Evolutionary conservation across 2,888 invertebrate genomes (phyloP).

Genomic region (Seira ritae): DNA sequence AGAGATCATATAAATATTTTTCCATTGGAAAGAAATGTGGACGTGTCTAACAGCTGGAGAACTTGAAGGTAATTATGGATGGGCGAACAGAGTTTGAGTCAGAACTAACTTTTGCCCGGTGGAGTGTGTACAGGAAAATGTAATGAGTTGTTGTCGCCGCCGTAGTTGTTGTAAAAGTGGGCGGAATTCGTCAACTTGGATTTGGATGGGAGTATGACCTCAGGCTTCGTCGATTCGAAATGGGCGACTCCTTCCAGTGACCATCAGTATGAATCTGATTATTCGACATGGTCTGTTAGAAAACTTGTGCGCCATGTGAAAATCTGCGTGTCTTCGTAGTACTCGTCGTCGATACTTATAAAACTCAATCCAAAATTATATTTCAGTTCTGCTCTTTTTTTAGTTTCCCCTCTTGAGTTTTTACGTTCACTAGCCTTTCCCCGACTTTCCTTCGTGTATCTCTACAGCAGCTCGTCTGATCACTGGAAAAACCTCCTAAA

Average conservation of each 20-base stretch:
- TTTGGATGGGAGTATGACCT: too few relatives aligned
- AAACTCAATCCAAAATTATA: constrained; percentile 3
- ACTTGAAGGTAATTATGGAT: too few relatives aligned
- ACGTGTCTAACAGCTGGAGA: neutral
- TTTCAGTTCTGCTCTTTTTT: neutral
- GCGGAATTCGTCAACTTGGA: too few relatives aligned
- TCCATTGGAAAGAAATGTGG: neutral
- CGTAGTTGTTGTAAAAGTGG: too few relatives aligned
- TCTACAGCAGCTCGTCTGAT: too few relatives aligned
- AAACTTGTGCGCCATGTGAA: constrained; percentile 4
- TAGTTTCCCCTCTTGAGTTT: neutral
- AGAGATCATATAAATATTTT: neutral
- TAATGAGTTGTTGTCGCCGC: too few relatives aligned
- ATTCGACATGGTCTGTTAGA: neutral
- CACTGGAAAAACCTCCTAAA: neutral
- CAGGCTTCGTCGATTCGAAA: too few relatives aligned
- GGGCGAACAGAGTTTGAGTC: too few relatives aligned
- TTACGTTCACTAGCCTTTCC: neutral
- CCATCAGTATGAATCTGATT: neutral
- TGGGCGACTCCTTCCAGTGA: neutral
- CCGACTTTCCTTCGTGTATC: neutral
- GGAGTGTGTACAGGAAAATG: too few relatives aligned
- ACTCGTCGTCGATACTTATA: neutral
- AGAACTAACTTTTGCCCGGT: too few relatives aligned
- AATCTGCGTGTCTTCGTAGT: neutral